phyloP scores from a whole-genome alignment of 37 sponge, comb jelly and placozoan genomes.

The Amphimedon queenslandica region DNA sequence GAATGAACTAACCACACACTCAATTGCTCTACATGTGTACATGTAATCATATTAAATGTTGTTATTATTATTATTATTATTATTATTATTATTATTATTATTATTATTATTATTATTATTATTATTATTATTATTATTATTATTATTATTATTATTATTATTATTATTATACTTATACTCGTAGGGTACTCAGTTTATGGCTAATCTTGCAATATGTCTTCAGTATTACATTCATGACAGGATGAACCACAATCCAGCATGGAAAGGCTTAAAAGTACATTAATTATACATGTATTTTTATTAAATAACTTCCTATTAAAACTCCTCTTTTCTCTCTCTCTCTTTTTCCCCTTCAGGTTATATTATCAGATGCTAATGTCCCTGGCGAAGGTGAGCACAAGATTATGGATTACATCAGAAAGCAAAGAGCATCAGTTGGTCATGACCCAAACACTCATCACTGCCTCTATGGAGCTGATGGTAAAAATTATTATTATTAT shows the following conservation, averaged over 20 bases:
- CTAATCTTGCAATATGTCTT: constrained; percentile 78
- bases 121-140: not conserved
- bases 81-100: too few relatives aligned
- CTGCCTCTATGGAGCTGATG: constrained; percentile 98
- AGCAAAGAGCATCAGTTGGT: constrained; percentile 76
- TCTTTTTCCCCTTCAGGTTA: constrained; percentile 41
- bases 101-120: too few relatives aligned
- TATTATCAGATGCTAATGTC: constrained; percentile 95
- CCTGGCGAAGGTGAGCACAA: constrained; percentile 99
- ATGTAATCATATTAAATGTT: too few relatives aligned
- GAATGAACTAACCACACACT: too few relatives aligned
- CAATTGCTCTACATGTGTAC: too few relatives aligned
- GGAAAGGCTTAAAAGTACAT: constrained; percentile 76
- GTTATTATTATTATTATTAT: too few relatives aligned
- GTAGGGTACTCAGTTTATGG: constrained; percentile 95
- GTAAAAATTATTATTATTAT: constrained; percentile 20
- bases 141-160: not conserved
- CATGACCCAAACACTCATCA: constrained; percentile 98
- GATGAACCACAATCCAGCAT: constrained; percentile 91
- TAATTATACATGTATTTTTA: not conserved
- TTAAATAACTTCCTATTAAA: not conserved
- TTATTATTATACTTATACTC: not conserved
- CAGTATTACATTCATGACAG: constrained; percentile 88
- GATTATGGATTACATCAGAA: constrained; percentile 97
- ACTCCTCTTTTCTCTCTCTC: not conserved